phyloP scores from a whole-genome alignment of 2,797 vertebrate genomes.

The Chromobotia macracanthus region DNA sequence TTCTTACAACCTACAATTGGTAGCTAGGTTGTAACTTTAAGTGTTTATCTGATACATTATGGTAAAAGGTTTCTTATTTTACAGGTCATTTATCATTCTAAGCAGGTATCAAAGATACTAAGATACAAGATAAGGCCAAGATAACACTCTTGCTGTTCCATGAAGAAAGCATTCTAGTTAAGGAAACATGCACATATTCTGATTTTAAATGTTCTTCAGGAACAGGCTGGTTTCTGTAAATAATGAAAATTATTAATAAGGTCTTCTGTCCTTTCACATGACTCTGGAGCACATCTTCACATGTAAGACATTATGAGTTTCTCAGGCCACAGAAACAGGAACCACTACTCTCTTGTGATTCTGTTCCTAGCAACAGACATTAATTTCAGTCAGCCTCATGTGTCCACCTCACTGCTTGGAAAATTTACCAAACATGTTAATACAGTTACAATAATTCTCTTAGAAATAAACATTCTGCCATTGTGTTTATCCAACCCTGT shows the following conservation, averaged over 20 bases:
- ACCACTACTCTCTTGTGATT: not conserved
- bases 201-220: constrained; percentile 2
- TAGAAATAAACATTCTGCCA: too few species aligned
- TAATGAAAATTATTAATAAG: not conserved
- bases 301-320: not conserved
- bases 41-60: too few species aligned
- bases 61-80: too few species aligned
- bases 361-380: constrained; percentile 1
- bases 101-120: not conserved
- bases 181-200: not conserved
- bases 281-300: not conserved
- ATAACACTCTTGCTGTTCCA: not conserved
- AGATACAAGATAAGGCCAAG: not conserved
- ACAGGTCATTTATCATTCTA: too few species aligned
- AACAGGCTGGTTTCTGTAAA: constrained; percentile 11
- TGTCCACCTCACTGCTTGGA: constrained; percentile 24
- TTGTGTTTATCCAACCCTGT: constrained; percentile 7
- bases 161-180: not conserved
- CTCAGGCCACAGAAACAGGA: constrained; percentile 12
- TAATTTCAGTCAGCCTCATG: constrained; percentile 31
- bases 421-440: constrained; percentile 22
- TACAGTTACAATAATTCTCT: not conserved
- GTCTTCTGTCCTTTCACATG: constrained; percentile 20
- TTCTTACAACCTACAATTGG: too few species aligned
- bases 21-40: too few species aligned